A percentile compares a stretch with the other conserved stretches of the same genome.
These are phyloP conservation scores for Platygyra sinensis DNA, from an alignment of 64 coral and sea anemone genomes.

Conservation along the genomic window DNA sequence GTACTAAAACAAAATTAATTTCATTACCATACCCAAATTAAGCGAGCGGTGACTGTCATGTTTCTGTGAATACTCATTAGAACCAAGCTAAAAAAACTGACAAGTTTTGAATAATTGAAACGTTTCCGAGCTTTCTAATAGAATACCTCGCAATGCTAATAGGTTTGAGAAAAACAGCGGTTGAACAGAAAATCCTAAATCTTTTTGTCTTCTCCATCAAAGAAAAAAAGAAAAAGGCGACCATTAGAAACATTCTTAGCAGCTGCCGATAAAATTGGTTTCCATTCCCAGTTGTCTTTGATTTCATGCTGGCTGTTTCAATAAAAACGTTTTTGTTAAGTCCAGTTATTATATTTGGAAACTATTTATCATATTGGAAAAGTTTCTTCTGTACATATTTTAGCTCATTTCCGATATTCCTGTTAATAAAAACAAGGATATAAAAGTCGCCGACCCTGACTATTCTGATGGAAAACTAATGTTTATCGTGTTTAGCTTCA, in stretches of 20 bases:
- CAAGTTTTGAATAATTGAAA: constrained; percentile 8
- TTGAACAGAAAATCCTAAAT: no score
- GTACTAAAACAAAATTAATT: neutral
- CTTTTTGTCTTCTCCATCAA: neutral
- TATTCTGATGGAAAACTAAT: neutral
- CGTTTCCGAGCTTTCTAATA: neutral
- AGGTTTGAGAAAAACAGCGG: neutral
- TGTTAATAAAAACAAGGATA: neutral
- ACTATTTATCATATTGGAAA: neutral
- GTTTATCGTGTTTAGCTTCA: neutral
- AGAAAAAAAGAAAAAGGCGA: neutral
- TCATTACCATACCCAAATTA: constrained; percentile 15
- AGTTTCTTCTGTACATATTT: neutral
- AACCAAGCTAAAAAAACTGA: neutral
- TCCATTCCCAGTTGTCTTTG: neutral
- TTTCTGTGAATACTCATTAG: neutral
- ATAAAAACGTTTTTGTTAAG: constrained; percentile 7
- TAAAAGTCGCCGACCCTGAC: neutral
- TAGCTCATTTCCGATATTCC: neutral
- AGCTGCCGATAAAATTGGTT: neutral
- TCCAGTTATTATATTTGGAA: neutral
- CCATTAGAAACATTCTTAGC: neutral
- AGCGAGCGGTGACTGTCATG: constrained; percentile 1
- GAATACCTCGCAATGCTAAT: neutral
- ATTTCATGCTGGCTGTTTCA: neutral